phyloP scores from a whole-genome alignment of 2,113 vertebrate species.

The Lasiurus borealis region DNA sequence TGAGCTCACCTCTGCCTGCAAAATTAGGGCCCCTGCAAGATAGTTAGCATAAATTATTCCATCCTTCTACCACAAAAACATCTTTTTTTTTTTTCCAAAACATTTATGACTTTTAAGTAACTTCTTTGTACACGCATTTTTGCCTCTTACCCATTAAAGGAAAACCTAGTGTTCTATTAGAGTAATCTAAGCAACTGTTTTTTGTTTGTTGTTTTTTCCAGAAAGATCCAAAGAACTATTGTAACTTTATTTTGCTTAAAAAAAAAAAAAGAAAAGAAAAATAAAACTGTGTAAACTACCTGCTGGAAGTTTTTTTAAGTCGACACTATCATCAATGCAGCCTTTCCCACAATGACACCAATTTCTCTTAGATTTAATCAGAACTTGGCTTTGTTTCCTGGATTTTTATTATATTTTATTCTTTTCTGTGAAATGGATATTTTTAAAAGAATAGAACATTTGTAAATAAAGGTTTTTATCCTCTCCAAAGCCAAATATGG shows the following conservation, averaged over 20 bases:
- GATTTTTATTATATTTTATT: too few species aligned
- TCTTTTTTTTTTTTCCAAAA: slow-evolving; percentile 23
- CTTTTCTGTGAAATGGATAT: too few species aligned
- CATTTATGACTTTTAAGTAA: slow-evolving; percentile 47
- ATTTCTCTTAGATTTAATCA: too few species aligned
- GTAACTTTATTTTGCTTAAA: not conserved
- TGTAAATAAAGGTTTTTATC: too few species aligned
- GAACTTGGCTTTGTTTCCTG: too few species aligned
- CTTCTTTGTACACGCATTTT: not conserved
- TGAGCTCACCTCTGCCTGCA: slow-evolving; percentile 7
- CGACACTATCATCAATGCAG: not conserved
- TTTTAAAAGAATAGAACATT: too few species aligned
- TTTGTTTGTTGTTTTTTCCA: not conserved
- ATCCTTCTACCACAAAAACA: not conserved
- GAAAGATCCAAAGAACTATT: not conserved
- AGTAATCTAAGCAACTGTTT: not conserved
- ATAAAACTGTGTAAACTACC: not conserved
- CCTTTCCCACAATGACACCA: not conserved
- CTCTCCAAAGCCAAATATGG: too few species aligned
- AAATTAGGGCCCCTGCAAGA: not conserved
- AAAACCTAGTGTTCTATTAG: not conserved
- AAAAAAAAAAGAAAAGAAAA: not conserved
- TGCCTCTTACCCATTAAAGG: not conserved
- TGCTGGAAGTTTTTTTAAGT: not conserved
- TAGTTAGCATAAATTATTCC: slow-evolving; percentile 5